Conservation (phyloP, 2,797 vertebrate genomes). For the Chelon labrosus region DNA sequence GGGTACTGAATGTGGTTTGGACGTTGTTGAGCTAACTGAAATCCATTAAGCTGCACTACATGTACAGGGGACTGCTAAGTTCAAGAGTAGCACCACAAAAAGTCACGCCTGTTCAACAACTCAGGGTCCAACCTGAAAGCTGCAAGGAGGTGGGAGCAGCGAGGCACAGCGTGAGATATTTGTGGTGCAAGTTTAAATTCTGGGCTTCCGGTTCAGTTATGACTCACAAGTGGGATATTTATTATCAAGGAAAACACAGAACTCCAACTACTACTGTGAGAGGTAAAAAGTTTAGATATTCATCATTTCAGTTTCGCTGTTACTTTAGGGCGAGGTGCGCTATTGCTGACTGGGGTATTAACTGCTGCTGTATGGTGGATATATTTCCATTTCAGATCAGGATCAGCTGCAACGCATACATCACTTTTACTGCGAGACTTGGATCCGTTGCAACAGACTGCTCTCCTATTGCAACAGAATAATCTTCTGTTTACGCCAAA, state of each 20-base stretch:
- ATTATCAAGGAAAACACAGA: conserved; percentile 36
- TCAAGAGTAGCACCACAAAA: conserved; percentile 35
- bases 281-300: conserved; percentile 14
- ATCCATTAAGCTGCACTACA: conserved; percentile 60
- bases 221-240: conserved; percentile 33
- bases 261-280: not conserved
- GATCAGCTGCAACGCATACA: conserved; percentile 36
- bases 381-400: conserved; percentile 28
- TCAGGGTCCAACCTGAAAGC: conserved; percentile 29
- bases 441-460: conserved; percentile 39
- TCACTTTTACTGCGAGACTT: conserved; percentile 26
- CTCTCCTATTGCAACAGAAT: conserved; percentile 37
- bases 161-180: conserved; percentile 32
- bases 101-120: conserved; percentile 39
- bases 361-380: conserved; percentile 13
- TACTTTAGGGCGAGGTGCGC: conserved; percentile 26
- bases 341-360: conserved; percentile 4
- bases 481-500: conserved; percentile 47
- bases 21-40: conserved; percentile 65
- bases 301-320: conserved; percentile 17
- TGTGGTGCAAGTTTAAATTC: conserved; percentile 3
- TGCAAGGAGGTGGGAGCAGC: not conserved
- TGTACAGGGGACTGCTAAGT: conserved; percentile 31
- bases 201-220: conserved; percentile 20
- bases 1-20: conserved; percentile 78